Base-by-base conservation (phyloP, 2,888 invertebrate genomes). In the Cecidostiba fungosa region DNA sequence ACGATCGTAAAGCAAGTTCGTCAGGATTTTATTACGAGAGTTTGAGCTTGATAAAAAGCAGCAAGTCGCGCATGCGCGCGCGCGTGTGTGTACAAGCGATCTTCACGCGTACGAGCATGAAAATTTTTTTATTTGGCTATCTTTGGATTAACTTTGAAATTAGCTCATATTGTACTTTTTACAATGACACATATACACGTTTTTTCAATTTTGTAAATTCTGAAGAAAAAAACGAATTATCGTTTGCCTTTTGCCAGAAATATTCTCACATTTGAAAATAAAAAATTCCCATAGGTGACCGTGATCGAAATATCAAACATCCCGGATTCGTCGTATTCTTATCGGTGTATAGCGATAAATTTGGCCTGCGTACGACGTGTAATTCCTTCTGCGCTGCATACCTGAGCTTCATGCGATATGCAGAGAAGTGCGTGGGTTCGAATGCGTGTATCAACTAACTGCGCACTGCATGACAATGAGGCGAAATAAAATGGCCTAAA, bases 401-500 rank as follows among this genome's bases (percentile, higher is more conserved):
- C 82, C 76, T 59, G 69, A 47, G n/a, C 62, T 47, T n/a, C 73
- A 36, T 66, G 66, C n/a, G 72, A 54, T 77, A 85, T 86, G 82
- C 82, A 39, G 59, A 83, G 69, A 81, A 47, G 77, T 32, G 77
- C 70, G 81, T 80, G 76, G 79, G 36, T 74, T 74, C 54, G 77
- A 69, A 82, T 47, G 70, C 83, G 77, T 80, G 19, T 83, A 86
- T 77, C 12, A 43, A 39, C 70, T 5, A 1, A 14, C 3, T 32
- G n/a, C 39, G 79, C n/a, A 6, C 59, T 5, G 85, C 78, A 86
- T 83, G 70, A 72, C 80, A 83, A 86, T 83, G 83, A 79, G 77
- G 16, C 59, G 19, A 14, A 23, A 43, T 29, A 59, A 43, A 80
- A 85, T 23, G 54, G 50, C 39, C 76, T 80, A 59, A 77, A 69